A percentile compares a stretch with the other conserved stretches of the same genome.
phyloP scores from a whole-genome alignment of 1,140 invertebrate species.

The Drosophila subobscura region DNA sequence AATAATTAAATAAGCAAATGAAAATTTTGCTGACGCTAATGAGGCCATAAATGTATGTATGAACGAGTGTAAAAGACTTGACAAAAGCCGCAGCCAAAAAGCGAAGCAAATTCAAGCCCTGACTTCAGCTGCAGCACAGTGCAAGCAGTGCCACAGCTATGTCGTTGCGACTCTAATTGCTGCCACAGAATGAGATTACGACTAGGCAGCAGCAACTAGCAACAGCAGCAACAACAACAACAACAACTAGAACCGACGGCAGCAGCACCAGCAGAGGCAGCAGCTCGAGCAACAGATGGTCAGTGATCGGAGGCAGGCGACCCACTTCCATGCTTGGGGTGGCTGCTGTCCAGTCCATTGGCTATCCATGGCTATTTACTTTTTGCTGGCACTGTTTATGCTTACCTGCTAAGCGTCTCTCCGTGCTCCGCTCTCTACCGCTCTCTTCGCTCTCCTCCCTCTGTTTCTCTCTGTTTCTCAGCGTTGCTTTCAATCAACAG shows the following conservation, averaged over 20 bases:
- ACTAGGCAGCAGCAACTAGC: slow-evolving; percentile 5
- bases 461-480: slow-evolving; percentile 2
- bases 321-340: slow-evolving; percentile 70
- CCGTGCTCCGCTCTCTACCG: background rate
- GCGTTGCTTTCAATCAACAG: slow-evolving; percentile 55
- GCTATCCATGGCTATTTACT: slow-evolving; percentile 60
- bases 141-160: slow-evolving; percentile 22
- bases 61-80: slow-evolving; percentile 12
- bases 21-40: slow-evolving; percentile 69
- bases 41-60: slow-evolving; percentile 68
- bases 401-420: slow-evolving; percentile 54
- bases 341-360: slow-evolving; percentile 45
- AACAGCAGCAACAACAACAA: background rate
- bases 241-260: background rate
- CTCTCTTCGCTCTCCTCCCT: background rate
- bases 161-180: slow-evolving; percentile 66
- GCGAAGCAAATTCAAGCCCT: slow-evolving; percentile 44
- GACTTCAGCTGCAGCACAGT: slow-evolving; percentile 31
- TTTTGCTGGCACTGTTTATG: slow-evolving; percentile 70
- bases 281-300: slow-evolving; percentile 69
- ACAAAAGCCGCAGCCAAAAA: slow-evolving; percentile 38
- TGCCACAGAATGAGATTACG: slow-evolving; percentile 72
- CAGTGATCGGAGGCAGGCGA: slow-evolving; percentile 60
- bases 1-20: slow-evolving; percentile 20
- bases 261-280: slow-evolving; percentile 31